Evolutionary conservation across 2,113 vertebrate genomes (phyloP), one percentile per base, ranked within the genome.

Genomic region (Ciconia maguari): DNA sequence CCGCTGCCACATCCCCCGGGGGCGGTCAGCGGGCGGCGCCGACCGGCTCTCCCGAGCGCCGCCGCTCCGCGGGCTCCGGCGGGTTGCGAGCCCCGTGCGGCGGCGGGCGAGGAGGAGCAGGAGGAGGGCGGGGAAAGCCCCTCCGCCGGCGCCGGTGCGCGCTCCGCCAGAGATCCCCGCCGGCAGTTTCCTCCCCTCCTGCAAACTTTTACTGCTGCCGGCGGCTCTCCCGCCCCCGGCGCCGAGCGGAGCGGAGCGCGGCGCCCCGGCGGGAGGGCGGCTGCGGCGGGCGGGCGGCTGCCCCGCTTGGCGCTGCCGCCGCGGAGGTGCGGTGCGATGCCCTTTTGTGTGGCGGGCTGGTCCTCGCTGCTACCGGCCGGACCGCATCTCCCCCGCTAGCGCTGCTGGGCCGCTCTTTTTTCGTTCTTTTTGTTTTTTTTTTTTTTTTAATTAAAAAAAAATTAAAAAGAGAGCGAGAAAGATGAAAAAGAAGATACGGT

Each of bases 141-240:
- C 77, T 87, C 70, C 49, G 79, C 51, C 46, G n/a, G 79, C 79
- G 57, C 91, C 86, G 57, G 70, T 51, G 68, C 54, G 75, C 90
- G 65, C 77, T 89, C 76, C 61, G 29, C 85, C 52, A 44, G 77
- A 85, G 87, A 87, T 68, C 49, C 80, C 76, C 77, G 44, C 62
- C 30, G 55, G 89, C 93, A 94, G 84, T 91, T 94, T 79, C 64
- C 61, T 78, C 75, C 94, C 96, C 94, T 95, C 42, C 97, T 90
- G 94, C 96, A 98, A 98, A 98, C 98, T 98, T 98, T 97, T 97
- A 93, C 90, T 70, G 97, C 90, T 91, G 96, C 96, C 89, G 94
- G 89, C 93, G 69, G 95, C 65, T 91, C 90, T 81, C 94, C 96
- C 38, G 38, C 58, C 61, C 15, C 66, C 92, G 89, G 85, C 90